Base-by-base conservation (phyloP, 2,113 vertebrate species). In the Pseudorhombus dupliciocellatus region DNA sequence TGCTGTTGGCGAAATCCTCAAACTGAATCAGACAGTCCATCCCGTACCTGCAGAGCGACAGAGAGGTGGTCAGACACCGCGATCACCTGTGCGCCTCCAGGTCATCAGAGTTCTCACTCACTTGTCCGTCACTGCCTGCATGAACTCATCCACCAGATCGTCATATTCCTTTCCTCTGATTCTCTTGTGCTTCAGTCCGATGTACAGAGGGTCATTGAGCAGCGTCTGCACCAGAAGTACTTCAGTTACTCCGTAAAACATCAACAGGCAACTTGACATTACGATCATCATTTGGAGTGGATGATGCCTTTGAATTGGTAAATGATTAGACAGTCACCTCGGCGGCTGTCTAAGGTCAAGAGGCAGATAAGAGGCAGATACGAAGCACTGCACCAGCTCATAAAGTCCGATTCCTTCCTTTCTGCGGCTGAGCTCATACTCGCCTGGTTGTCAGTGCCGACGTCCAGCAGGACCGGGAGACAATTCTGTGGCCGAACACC, bases 1-100 rank as follows among this genome's bases (percentile, higher is more conserved):
- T 99, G 87, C 90, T 95, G 64, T 99, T 99, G 80, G 96, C 97
- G 72, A 99, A 99, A 69, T 99, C 98, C 90, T 99, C 98, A 92
- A 99, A 99, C 87, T 99, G 98, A 83, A 99, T 96, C 34, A 99
- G 93, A 66, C 97, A 98, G 82, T 94, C 97, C 94, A 97, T 97
- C 72, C 97, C 96, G 0, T 97, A 99, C 88, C 97, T 99, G 89
- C 40, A 62, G 20, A 7, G 22, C 2, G 46, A 61, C 4, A 62
- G 28, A 0, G 7, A 34, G 12, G 7, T 37, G 7, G 12, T 76
- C 61, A 76, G n/a, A 62, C 52, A 15, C 12, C 10, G 6, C 12
- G 5, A 22, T 22, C 40, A 2, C 9, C 31, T 5, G 0, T 25
- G 8, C 14, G 0, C 28, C 5, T 21, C 21, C n/a, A 4, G 7